Conservation (phyloP, 2,113 vertebrate species). For the Lathamus discolor region DNA sequence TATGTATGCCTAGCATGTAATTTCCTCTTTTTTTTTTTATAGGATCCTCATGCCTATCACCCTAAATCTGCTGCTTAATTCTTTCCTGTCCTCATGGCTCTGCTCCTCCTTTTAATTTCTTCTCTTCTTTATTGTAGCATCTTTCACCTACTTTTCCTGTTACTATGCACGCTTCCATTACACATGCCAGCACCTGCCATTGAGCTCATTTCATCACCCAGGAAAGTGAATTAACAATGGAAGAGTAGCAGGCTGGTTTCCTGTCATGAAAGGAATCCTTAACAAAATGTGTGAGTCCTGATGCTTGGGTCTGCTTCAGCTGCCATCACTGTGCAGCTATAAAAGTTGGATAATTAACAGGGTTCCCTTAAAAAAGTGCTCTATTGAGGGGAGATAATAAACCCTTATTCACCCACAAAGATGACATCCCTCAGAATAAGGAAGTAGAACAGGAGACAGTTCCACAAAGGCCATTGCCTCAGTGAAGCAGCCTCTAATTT, state of each 20-base stretch:
- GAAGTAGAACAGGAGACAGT: neutral
- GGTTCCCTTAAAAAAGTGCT: neutral
- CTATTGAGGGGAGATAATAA: neutral
- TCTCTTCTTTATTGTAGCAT: neutral
- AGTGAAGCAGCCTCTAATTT: neutral
- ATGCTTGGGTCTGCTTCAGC: neutral
- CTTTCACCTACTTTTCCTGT: neutral
- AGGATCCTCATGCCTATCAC: neutral
- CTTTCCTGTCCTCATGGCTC: neutral
- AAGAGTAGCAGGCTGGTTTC: neutral
- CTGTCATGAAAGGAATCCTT: neutral
- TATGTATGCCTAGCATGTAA: neutral
- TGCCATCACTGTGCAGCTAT: neutral
- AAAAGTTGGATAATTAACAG: neutral
- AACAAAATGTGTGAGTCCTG: neutral
- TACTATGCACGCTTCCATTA: neutral
- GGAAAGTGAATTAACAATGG: slow-evolving; percentile 30
- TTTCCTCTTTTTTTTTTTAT: neutral
- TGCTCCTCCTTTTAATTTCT: neutral
- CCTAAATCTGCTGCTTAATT: neutral
- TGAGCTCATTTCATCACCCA: neutral
- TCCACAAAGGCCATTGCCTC: neutral
- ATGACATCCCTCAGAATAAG: neutral
- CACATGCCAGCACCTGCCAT: neutral
- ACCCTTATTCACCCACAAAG: neutral